These are phyloP conservation scores for Semaprochilodus insignis DNA, from an alignment of 2,797 vertebrate genomes.

Conservation along the genomic window DNA sequence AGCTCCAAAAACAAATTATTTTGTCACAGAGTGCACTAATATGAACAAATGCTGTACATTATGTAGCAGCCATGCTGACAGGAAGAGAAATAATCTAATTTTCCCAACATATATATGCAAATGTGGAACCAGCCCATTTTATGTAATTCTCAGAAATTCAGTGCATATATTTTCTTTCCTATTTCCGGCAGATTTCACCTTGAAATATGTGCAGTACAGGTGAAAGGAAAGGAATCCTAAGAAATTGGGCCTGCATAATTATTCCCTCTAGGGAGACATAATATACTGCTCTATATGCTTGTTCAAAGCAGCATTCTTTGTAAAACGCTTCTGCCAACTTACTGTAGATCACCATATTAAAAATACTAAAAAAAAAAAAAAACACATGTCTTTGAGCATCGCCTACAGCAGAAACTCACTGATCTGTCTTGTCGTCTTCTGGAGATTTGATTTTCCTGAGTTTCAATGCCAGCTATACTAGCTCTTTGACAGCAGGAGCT, in stretches of 20 bases:
- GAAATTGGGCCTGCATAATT: neutral
- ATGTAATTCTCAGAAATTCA: neutral
- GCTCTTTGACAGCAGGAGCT: neutral
- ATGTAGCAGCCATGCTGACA: neutral
- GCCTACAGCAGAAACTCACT: neutral
- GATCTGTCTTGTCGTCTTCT: neutral
- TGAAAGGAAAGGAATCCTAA: neutral
- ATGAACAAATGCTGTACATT: constrained; percentile 4
- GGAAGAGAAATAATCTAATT: neutral
- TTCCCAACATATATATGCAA: neutral
- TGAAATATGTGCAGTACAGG: neutral
- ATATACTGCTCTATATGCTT: neutral
- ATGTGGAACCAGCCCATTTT: neutral
- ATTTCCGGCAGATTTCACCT: constrained; percentile 1
- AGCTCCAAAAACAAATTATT: constrained; percentile 30
- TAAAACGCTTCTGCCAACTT: neutral
- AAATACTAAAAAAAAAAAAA: neutral
- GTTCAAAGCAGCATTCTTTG: neutral
- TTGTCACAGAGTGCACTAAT: neutral
- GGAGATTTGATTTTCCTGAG: neutral
- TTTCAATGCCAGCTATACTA: neutral
- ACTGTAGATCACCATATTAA: neutral
- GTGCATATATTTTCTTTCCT: neutral
- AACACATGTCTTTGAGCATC: neutral
- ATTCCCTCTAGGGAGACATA: neutral